Base-by-base conservation (phyloP, 2,113 vertebrate genomes). In the Nestor notabilis region DNA sequence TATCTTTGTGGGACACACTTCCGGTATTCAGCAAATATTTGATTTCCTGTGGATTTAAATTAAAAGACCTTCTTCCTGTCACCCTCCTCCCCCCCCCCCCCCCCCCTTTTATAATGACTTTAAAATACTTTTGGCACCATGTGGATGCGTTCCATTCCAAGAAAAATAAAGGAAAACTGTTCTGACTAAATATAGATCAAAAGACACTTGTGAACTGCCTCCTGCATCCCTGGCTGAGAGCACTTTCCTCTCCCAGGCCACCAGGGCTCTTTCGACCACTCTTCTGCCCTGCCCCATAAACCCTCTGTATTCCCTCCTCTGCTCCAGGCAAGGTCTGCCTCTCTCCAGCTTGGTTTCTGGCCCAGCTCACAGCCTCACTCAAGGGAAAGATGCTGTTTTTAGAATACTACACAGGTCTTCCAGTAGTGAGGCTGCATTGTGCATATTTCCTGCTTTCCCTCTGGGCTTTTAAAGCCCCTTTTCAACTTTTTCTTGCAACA, bases 41-140 rank as follows among this genome's bases (percentile, higher is more conserved):
- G 71, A 96, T 97, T 98, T 98, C 97, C 96, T 97, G 93, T 81
- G 84, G 89, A 95, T 95, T 75, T 78, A 90, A 91, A 95, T 96
- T 37, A 95, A 96, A 96, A 95, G 79, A 33, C 41, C 10, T 69
- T 95, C n/a, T n/a, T n/a, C n/a, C n/a, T n/a, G n/a, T n/a, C n/a
- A n/a, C n/a, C n/a, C n/a, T n/a, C n/a, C n/a, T 50, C 13, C 43
- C 78, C 56, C 55, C 8, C 31, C 20, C 19, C 56, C 23, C 7
- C 11, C 60, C 17, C 3, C 21, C 31, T 49, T 68, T 49, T 6
- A 6, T 7, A 63, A 63, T 37, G 16, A 64, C 37, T 95, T 89
- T 52, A 53, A 76, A 95, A 76, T 74, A n/a, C 55, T 79, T 92
- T 28, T 94, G 93, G 95, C 92, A 39, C 71, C 0, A 0, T 31